Conservation (phyloP, 92 coral and sea anemone species). For the Epizoanthus illoricatus region DNA sequence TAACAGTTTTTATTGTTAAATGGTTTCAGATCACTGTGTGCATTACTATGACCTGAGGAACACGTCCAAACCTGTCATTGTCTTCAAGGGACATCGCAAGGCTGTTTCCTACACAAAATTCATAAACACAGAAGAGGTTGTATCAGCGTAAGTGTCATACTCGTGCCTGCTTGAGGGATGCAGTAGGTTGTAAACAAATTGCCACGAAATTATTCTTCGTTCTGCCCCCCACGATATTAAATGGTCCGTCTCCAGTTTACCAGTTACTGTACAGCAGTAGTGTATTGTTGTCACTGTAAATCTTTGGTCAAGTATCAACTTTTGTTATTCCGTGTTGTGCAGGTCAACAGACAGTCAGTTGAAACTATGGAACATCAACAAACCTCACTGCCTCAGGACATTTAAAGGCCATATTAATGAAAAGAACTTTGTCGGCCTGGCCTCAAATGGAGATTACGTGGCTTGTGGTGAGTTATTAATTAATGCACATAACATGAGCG, state of each 20-base stretch:
- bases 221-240: too few species aligned
- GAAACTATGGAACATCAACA: constrained; percentile 93
- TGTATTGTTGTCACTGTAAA: too few species aligned
- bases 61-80: constrained; percentile 83
- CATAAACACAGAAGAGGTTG: constrained; percentile 90
- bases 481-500: too few species aligned
- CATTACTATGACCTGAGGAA: constrained; percentile 96
- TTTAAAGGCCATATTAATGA: constrained; percentile 96
- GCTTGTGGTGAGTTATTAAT: constrained; percentile 79
- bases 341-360: constrained; percentile 98
- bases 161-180: too few species aligned
- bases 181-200: too few species aligned
- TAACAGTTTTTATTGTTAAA: not conserved
- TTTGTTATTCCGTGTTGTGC: not conserved
- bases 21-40: constrained; percentile 87
- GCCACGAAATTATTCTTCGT: too few species aligned
- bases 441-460: constrained; percentile 96
- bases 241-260: too few species aligned
- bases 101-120: constrained; percentile 97
- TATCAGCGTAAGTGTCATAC: constrained; percentile 87
- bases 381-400: constrained; percentile 95
- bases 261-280: too few species aligned
- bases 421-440: constrained; percentile 95
- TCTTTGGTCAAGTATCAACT: too few species aligned
- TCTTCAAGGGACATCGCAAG: constrained; percentile 94